phyloP scores from a whole-genome alignment of 2,113 vertebrate genomes.

The Noctilio leporinus region DNA sequence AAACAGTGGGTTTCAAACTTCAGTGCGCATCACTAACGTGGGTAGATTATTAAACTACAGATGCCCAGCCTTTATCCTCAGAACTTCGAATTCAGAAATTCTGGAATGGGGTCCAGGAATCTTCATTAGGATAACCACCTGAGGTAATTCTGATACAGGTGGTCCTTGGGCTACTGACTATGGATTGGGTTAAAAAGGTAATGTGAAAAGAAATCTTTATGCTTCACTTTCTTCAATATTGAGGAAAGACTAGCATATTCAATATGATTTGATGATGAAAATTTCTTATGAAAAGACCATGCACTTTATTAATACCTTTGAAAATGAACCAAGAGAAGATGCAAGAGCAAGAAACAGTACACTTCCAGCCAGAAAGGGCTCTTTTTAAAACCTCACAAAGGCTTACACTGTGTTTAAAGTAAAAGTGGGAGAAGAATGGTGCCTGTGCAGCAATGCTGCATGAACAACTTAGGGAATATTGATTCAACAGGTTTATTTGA shows the following conservation, averaged over 20 bases:
- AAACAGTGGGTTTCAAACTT: conserved; percentile 11
- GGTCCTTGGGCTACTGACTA: background rate
- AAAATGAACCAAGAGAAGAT: conserved; percentile 16
- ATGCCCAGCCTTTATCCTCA: background rate
- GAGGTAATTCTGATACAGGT: background rate
- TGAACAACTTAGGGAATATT: background rate
- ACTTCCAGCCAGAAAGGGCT: background rate
- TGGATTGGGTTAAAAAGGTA: background rate
- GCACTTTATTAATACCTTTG: background rate
- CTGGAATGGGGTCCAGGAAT: background rate
- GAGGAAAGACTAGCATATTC: background rate
- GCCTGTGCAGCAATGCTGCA: background rate
- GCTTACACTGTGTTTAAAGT: background rate
- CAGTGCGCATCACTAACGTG: background rate
- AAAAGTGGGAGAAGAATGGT: background rate
- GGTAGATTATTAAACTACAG: background rate
- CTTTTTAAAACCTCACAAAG: background rate
- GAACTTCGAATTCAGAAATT: conserved; percentile 1
- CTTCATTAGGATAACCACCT: background rate
- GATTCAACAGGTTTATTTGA: background rate
- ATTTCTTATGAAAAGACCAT: conserved; percentile 3
- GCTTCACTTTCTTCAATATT: background rate
- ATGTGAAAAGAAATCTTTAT: background rate
- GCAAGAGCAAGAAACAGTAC: background rate
- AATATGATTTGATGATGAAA: conserved; percentile 4